Evolutionary conservation across 2,888 invertebrate genomes (phyloP).

Genomic region (Cephus nigrinus): DNA sequence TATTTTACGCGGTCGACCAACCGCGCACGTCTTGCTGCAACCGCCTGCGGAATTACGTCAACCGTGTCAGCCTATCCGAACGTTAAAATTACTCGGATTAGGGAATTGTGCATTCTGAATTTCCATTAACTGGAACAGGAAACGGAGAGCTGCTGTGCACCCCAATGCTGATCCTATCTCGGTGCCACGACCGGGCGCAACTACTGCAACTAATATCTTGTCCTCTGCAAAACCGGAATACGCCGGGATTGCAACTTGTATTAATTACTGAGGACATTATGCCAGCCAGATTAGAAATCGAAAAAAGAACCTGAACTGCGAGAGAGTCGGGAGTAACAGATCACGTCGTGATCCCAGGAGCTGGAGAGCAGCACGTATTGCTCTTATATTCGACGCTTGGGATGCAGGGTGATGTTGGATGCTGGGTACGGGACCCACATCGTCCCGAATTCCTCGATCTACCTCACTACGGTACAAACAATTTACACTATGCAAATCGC

Average conservation of each 20-base stretch:
- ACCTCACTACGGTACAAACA: too few relatives aligned
- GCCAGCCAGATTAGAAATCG: conserved; percentile 64
- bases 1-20: not conserved
- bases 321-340: not conserved
- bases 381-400: not conserved
- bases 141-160: conserved; percentile 43
- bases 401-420: not conserved
- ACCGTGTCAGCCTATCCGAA: conserved; percentile 37
- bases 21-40: not conserved
- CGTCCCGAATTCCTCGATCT: not conserved
- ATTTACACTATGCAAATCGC: too few relatives aligned
- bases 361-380: not conserved
- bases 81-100: conserved; percentile 58
- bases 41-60: not conserved
- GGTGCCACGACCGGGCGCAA: conserved; percentile 35
- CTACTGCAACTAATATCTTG: conserved; percentile 59
- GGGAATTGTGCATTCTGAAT: conserved; percentile 58
- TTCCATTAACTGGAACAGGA: conserved; percentile 62
- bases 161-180: conserved; percentile 62
- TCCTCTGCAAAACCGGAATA: conserved; percentile 63
- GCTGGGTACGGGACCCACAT: not conserved
- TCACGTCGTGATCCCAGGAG: not conserved
- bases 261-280: conserved; percentile 65
- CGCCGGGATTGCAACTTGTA: conserved; percentile 62
- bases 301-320: conserved; percentile 26